Evolutionary conservation across 2,888 invertebrate genomes (phyloP).

Genomic region (Agrilus biguttatus): DNA sequence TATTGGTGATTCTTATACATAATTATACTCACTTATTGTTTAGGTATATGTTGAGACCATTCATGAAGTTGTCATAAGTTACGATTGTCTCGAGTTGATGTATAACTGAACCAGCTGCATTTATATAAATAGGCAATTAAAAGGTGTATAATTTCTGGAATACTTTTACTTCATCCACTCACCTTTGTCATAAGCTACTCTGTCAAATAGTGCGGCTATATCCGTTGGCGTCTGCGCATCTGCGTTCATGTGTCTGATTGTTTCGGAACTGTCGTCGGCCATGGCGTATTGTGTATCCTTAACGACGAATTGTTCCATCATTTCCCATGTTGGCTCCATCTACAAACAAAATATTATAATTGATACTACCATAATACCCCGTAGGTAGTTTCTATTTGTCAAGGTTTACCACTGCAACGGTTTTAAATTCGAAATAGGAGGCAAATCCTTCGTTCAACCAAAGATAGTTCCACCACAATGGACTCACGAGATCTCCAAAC

Average conservation of each 20-base stretch:
- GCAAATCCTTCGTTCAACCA: conserved; percentile 68
- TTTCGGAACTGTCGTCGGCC: conserved; percentile 5
- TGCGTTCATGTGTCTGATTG: conserved; percentile 36
- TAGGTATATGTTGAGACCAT: too few relatives aligned
- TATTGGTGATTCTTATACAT: too few relatives aligned
- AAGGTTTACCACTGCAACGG: conserved; percentile 36
- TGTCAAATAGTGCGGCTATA: conserved; percentile 47
- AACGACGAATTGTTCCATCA: conserved; percentile 5
- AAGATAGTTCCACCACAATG: conserved; percentile 59
- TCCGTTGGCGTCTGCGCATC: conserved; percentile 40
- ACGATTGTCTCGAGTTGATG: too few relatives aligned
- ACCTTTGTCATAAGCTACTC: conserved; percentile 48
- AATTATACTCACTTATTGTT: neutral
- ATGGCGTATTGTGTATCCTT: conserved; percentile 4
- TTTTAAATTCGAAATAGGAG: conserved; percentile 56
- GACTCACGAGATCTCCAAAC: conserved; percentile 65
- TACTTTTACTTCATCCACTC: neutral
- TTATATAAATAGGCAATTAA: too few relatives aligned
- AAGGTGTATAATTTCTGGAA: too few relatives aligned
- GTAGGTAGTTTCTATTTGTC: neutral
- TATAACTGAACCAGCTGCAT: too few relatives aligned
- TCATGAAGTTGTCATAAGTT: too few relatives aligned
- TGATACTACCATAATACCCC: neutral
- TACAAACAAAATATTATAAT: neutral
- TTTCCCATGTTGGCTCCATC: conserved; percentile 5